phyloP scores from a whole-genome alignment of 2,888 invertebrate genomes.

The Latrodectus elegans region DNA sequence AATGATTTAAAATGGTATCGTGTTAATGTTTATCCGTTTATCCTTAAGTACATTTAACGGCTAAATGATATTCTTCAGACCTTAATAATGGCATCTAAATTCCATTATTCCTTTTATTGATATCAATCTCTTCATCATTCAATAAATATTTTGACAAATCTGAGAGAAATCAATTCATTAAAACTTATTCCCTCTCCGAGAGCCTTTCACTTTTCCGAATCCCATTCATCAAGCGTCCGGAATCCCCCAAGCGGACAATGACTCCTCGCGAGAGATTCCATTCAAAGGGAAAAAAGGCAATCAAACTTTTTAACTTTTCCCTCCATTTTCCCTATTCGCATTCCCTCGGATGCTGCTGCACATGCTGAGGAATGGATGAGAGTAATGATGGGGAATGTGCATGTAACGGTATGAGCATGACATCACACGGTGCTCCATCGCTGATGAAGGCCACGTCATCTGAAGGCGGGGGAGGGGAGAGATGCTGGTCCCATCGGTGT shows the following conservation, averaged over 20 bases:
- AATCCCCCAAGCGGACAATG: not conserved
- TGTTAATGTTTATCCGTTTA: no score
- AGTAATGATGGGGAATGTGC: conserved; percentile 28
- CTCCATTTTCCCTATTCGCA: conserved; percentile 30
- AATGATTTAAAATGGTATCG: no score
- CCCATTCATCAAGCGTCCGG: not conserved
- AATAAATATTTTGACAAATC: no score
- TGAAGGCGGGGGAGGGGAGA: conserved; percentile 28
- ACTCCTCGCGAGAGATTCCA: conserved; percentile 4
- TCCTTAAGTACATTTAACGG: no score
- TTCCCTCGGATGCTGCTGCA: conserved; percentile 27
- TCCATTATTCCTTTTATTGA: no score
- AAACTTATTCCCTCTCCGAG: not conserved
- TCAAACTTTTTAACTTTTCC: conserved; percentile 23
- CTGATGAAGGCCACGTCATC: conserved; percentile 46
- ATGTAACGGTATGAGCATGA: conserved; percentile 40
- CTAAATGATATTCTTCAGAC: no score
- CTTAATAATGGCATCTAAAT: no score
- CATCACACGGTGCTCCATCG: conserved; percentile 15
- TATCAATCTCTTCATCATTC: no score
- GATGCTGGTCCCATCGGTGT: not conserved
- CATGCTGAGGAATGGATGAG: conserved; percentile 44
- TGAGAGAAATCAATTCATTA: not conserved
- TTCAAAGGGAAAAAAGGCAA: conserved; percentile 3
- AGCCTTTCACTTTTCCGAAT: not conserved